Base-by-base conservation (phyloP, 2,888 invertebrate species). In the Lobophora halterata region DNA sequence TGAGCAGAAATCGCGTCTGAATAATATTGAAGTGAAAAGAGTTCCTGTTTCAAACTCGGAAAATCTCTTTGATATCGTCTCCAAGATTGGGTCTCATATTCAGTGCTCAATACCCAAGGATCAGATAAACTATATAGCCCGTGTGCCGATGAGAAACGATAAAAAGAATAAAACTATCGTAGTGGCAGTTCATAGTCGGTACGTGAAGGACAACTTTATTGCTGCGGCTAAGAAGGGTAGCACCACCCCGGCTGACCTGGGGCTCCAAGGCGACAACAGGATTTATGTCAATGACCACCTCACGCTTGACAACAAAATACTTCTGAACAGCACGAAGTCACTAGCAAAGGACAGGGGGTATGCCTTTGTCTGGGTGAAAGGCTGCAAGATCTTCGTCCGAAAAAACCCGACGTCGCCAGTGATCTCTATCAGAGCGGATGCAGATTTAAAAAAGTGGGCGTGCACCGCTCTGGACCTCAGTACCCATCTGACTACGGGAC, bases 201-300 rank as follows among this genome's bases (percentile, higher is more conserved):
- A 54, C 14, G 3, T 46, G 1, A 58, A 54, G 11, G 42, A 55
- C 3, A 24, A 53, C 4, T 52, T 52, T 21, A 39, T 53, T 0
- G 49, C 52, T 1, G 41, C 52, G 0, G 29, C 39, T 1, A 48
- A 27, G 5, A 39, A 35, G 6, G 6, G 30, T 6, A 47, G 35
- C 12, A 10, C 38, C 0, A 29, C 11, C 1, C 14, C 48, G 0
- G 4, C 7, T 2, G 37, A 45, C n/a, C 16, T 49, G 1, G 52
- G 51, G 7, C 23, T 53, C 1, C 28, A 16, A 3, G 46, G 49
- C 2, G 25, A 27, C 6, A 36, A 16, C 3, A 30, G 24, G 4
- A 34, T 55, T 1, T 53, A 29, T 6, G 26, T 54, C 0, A 55
- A 59, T 4, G 49, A 55, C 13, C 58, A 53, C 12, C 21, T 58